Percentiles rank a stretch among this genome's conserved stretches.
phyloP scores from a whole-genome alignment of 2,797 vertebrate genomes.

The Notamacropus eugenii region DNA sequence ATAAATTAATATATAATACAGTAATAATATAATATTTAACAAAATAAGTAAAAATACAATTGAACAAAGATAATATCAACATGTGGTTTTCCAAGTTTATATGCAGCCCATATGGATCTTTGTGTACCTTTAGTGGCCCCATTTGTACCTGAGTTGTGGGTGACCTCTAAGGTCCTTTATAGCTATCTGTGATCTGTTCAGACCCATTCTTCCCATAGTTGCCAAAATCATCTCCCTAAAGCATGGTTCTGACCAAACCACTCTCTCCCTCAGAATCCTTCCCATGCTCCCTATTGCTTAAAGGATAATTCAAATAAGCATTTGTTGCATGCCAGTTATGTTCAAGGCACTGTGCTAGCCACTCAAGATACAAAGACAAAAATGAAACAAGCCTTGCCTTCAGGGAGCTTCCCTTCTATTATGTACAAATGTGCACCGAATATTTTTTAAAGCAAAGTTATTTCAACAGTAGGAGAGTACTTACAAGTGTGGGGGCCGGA shows the following conservation, averaged over 20 bases:
- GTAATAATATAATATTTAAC: not conserved
- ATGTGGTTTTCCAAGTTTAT: not conserved
- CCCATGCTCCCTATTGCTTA: not conserved
- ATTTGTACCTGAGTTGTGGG: not conserved
- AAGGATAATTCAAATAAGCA: not conserved
- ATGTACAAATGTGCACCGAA: not conserved
- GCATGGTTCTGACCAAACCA: not conserved
- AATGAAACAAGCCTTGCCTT: not conserved
- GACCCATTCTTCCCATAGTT: not conserved
- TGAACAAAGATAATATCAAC: not conserved
- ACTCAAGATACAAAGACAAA: not conserved
- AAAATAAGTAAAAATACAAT: not conserved
- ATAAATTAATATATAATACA: no score
- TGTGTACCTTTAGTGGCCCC: not conserved
- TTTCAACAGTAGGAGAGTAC: not conserved
- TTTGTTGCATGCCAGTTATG: not conserved
- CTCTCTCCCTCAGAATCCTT: not conserved
- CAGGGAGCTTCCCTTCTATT: not conserved
- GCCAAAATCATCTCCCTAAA: not conserved
- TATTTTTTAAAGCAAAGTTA: not conserved
- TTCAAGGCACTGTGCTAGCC: not conserved
- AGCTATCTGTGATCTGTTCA: not conserved
- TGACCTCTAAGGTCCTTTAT: not conserved
- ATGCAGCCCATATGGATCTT: not conserved
- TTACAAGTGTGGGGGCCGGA: not conserved